phyloP scores from a whole-genome alignment of 2,113 vertebrate genomes.

The Trochalopteron elliotii region DNA sequence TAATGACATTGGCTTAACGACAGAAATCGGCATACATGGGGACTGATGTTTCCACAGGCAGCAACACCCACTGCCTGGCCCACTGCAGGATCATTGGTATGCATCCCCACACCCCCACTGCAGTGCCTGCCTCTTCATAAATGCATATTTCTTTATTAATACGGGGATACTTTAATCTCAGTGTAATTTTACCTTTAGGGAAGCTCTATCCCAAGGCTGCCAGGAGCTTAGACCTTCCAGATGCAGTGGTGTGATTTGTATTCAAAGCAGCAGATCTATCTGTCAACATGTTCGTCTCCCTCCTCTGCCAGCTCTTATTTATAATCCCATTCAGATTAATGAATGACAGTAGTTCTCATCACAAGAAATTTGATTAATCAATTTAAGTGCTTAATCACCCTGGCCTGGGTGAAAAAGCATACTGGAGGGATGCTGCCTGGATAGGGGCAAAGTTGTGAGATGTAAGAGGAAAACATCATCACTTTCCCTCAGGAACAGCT shows the following conservation, averaged over 20 bases:
- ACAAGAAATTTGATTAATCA: conserved; percentile 86
- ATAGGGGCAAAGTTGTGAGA: conserved; percentile 56
- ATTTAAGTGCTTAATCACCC: conserved; percentile 84
- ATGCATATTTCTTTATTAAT: conserved; percentile 62
- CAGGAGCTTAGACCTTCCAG: conserved; percentile 49
- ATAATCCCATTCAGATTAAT: conserved; percentile 84
- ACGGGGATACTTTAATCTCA: conserved; percentile 63
- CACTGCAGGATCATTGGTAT: conserved; percentile 13
- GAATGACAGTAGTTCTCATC: conserved; percentile 84
- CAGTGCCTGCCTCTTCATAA: neutral
- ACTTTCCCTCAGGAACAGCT: neutral
- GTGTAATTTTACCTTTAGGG: conserved; percentile 72
- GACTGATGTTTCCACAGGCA: neutral
- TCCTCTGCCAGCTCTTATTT: conserved; percentile 81
- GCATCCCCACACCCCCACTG: neutral
- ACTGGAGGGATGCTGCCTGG: conserved; percentile 57
- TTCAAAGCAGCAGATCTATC: conserved; percentile 60
- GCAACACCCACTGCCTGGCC: neutral
- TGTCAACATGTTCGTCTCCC: conserved; percentile 76
- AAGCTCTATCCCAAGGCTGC: conserved; percentile 53
- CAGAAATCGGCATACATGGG: accelerated
- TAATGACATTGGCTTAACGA: neutral
- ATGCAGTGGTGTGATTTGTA: conserved; percentile 66
- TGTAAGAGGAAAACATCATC: neutral
- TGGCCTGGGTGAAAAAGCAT: conserved; percentile 54